Evolutionary conservation across 2,797 vertebrate genomes (phyloP), one percentile per base, ranked within the genome.

Genomic region (Rhinella marina): DNA sequence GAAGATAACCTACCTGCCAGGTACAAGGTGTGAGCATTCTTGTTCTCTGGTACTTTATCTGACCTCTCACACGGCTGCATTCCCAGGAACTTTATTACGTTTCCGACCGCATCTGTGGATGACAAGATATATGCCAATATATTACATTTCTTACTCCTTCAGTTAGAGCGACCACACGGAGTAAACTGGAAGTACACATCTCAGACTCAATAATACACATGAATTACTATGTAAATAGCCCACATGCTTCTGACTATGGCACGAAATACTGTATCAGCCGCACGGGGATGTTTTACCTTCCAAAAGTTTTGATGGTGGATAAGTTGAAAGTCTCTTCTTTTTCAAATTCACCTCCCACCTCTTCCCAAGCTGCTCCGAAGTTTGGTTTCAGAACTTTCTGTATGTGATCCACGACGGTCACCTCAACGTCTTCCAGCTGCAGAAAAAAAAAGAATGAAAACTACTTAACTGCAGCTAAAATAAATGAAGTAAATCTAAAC

Each of bases 251-350:
- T 25, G 11, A 27, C 23, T n/a, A 64, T 11, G 21, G 21, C 10
- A 9, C 7, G 21, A 10, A 8, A 10, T 64, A n/a, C 2, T 1
- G 21, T 62, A 62, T 62, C 61, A 64, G 62, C 25, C 13, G 27
- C 7, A 72, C 73, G 21, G 6, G 2, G 27, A 79, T 4, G 29
- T 82, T 82, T 90, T 66, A 95, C 95, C 95, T 92, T 96, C 95
- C 50, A 96, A 92, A n/a, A 9, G 95, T 95, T 93, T 95, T 96
- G 91, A 95, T 92, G 81, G 95, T 93, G 62, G 95, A 95, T 75
- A 96, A 92, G 7, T 95, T 96, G 89, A 96, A 96, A 6, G 95
- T 96, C 82, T 96, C 95, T 88, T 96, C 95, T 86, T 96, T 95
- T 90, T 96, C 95, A 89, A 94, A 96, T 52, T 95, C 94, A 0